These are phyloP conservation scores for Microcebus ravelobensis DNA, from an alignment of 2,113 vertebrate species.

Conservation along the genomic window DNA sequence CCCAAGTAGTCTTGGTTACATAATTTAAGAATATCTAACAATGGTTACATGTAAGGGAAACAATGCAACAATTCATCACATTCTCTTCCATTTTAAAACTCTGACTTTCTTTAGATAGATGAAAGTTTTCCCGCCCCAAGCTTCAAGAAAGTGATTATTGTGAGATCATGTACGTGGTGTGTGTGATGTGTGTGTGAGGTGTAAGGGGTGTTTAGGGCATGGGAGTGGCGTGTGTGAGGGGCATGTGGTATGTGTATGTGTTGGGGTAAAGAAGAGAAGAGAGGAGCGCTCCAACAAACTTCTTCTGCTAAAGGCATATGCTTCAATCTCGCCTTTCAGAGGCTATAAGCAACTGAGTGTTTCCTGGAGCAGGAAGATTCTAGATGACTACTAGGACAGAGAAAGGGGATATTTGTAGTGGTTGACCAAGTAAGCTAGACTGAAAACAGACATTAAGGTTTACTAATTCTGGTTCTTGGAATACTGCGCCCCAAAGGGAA, in stretches of 20 bases:
- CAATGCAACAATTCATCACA: no score
- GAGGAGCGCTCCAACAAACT: background rate
- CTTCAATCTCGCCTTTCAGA: background rate
- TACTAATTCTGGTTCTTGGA: constrained; percentile 70
- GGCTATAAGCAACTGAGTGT: background rate
- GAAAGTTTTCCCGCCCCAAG: background rate
- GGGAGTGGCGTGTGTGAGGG: background rate
- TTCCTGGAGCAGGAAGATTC: background rate
- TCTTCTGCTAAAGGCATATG: background rate
- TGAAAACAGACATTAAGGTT: constrained; percentile 71
- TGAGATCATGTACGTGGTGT: background rate
- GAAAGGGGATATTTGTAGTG: background rate
- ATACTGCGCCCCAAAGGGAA: constrained; percentile 63
- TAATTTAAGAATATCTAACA: background rate
- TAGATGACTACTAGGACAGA: background rate
- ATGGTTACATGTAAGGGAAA: accelerated
- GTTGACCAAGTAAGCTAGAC: constrained; percentile 42
- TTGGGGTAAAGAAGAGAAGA: background rate
- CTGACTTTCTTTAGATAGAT: background rate
- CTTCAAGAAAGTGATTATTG: background rate
- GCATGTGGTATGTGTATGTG: background rate
- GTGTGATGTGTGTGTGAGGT: background rate
- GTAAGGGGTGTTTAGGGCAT: background rate
- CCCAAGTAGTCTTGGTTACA: background rate
- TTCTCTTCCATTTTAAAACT: background rate